Base-by-base conservation (phyloP, 2,797 vertebrate species). In the Poeciliopsis turneri region DNA sequence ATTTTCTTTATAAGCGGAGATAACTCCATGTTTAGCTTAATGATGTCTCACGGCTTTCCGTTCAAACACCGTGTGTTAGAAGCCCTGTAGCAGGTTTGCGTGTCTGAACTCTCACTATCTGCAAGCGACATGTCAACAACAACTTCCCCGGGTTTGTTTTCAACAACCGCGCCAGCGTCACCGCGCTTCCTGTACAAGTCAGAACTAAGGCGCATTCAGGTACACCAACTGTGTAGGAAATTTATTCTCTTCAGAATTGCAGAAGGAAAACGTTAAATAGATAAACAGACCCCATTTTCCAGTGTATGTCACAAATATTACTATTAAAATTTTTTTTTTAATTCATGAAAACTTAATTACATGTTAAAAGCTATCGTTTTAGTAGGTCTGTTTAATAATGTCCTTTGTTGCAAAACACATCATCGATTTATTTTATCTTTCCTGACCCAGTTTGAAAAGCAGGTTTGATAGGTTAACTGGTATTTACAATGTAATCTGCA, bases 1-100 rank as follows among this genome's bases (percentile, higher is more conserved):
- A 95, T 94, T 87, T 97, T 97, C 86, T 93, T 96, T 77, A 97
- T 95, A 30, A 96, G 90, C 0, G 90, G 68, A 18, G 95, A 93
- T 81, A 96, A 82, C 30, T 96, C 96, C 96, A 97, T 96, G 25
- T 66, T 78, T 53, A 4, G 1, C 76, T 41, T 68, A 9, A 12
- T 51, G 20, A 33, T 71, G 16, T 74, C 5, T 76, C 16, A 39
- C 2, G 47, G 53, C 41, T 7, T 66, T 8, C 5, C 3, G 47
- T 36, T 61, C 64, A 11, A 41, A 74, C 73, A 30, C 1, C n/a
- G 45, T 8, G 1, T 68, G 36, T 45, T 12, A 77, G 28, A 51
- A 9, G n/a, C 36, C 49, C 2, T 45, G 33, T 5, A 1, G 13
- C 77, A n/a, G 1, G 9, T 4, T 64, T 28, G 4, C 70, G 23